phyloP scores from a whole-genome alignment of 2,888 invertebrate genomes.

The Taphrorychus bicolor region DNA sequence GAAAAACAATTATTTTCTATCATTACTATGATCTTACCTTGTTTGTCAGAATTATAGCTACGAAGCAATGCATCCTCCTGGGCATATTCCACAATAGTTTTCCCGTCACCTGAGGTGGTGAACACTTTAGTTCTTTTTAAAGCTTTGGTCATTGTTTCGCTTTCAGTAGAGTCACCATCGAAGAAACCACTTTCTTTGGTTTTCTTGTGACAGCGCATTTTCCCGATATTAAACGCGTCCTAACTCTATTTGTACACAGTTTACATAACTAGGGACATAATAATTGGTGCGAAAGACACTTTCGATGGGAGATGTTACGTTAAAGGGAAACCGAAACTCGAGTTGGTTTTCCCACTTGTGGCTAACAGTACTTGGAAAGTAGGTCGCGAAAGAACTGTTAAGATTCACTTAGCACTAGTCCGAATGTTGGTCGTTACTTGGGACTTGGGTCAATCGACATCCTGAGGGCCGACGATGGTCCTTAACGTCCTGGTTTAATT shows the following conservation, averaged over 20 bases:
- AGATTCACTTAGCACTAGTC: constrained; percentile 34
- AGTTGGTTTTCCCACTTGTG: constrained; percentile 41
- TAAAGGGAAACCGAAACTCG: constrained; percentile 1
- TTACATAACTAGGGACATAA: constrained; percentile 5
- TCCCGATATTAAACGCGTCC: constrained; percentile 32
- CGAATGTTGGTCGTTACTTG: background rate
- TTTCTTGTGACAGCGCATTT: constrained; percentile 60
- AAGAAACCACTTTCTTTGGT: constrained; percentile 83
- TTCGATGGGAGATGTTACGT: constrained; percentile 12
- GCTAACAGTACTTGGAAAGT: constrained; percentile 47
- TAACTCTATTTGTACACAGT: constrained; percentile 5
- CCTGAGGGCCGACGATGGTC: background rate
- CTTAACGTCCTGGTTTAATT: background rate
- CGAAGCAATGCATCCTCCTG: constrained; percentile 55
- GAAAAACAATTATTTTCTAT: no score
- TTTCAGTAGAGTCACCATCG: constrained; percentile 75
- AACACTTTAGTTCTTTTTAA: constrained; percentile 58
- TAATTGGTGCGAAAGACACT: constrained; percentile 7
- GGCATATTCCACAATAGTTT: constrained; percentile 52
- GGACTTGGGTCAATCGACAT: background rate
- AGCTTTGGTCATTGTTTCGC: constrained; percentile 63
- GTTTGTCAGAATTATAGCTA: constrained; percentile 36
- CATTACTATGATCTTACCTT: constrained; percentile 43
- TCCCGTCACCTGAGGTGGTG: constrained; percentile 54
- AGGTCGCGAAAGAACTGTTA: constrained; percentile 50